Evolutionary conservation across 2,797 vertebrate genomes (phyloP).

Genomic region (Phoeniculus purpureus): DNA sequence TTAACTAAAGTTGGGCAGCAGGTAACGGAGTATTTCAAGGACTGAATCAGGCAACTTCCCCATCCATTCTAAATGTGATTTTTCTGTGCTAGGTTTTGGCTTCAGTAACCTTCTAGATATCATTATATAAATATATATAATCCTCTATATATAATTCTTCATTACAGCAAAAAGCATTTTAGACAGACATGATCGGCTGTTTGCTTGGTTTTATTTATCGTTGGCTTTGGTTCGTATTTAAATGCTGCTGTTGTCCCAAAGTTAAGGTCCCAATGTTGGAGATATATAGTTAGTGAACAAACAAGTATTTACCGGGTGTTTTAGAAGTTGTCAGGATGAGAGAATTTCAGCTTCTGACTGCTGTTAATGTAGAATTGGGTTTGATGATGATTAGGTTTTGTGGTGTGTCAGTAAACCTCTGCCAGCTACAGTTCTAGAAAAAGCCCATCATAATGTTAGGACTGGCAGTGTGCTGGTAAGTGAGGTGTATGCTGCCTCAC

Average conservation of each 20-base stretch:
- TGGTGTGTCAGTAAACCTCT: constrained; percentile 32
- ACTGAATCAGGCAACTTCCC: not conserved
- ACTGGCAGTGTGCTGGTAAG: not conserved
- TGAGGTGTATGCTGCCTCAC: constrained; percentile 20
- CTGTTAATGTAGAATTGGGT: constrained; percentile 23
- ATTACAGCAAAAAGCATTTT: not conserved
- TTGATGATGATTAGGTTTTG: constrained; percentile 40
- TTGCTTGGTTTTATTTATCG: not conserved
- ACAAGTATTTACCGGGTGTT: not conserved
- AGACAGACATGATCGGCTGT: not conserved
- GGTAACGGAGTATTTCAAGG: not conserved
- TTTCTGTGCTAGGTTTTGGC: not conserved
- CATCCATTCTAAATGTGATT: not conserved
- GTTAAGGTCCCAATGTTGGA: not conserved
- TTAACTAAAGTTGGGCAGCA: not conserved
- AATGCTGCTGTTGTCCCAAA: not conserved
- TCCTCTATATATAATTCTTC: not conserved
- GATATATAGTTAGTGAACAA: not conserved
- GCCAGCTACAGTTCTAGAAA: constrained; percentile 33
- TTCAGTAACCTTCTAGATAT: not conserved
- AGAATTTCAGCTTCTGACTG: not conserved
- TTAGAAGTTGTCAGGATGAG: not conserved
- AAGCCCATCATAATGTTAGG: constrained; percentile 29
- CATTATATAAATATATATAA: no score
- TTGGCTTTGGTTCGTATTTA: not conserved